Evolutionary conservation across 2,888 invertebrate genomes (phyloP).

Genomic region (Archips crataeganus): DNA sequence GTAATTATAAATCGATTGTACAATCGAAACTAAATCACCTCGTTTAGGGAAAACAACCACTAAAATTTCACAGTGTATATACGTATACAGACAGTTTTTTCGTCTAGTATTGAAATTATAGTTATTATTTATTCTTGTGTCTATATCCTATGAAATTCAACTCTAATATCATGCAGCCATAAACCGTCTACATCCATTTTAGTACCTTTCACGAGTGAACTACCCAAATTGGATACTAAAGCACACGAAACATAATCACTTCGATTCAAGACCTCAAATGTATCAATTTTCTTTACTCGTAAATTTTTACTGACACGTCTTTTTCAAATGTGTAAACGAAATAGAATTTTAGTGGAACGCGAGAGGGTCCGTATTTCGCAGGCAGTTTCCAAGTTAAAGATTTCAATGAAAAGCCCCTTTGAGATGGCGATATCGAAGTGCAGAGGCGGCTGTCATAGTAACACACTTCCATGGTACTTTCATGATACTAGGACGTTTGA

Average conservation of each 20-base stretch:
- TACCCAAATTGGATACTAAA: slow-evolving; percentile 3
- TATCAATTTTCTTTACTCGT: slow-evolving; percentile 6
- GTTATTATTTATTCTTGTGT: no score
- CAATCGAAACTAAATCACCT: no score
- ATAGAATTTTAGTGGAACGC: not conserved
- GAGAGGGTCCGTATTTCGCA: not conserved
- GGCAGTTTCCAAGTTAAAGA: not conserved
- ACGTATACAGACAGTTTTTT: no score
- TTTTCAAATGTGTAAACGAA: not conserved
- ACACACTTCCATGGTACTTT: not conserved
- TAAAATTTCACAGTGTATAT: no score
- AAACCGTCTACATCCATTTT: not conserved
- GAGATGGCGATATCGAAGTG: not conserved
- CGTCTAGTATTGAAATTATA: no score
- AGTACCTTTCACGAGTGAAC: not conserved
- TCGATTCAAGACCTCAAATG: not conserved
- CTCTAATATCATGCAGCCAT: no score
- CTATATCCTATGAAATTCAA: no score
- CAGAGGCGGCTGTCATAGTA: not conserved
- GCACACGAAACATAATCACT: slow-evolving; percentile 1
- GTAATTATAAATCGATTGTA: no score
- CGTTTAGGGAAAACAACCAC: no score
- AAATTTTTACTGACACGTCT: not conserved
- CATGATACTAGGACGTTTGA: not conserved
- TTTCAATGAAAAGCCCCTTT: slow-evolving; percentile 1